Evolutionary conservation across 2,888 invertebrate genomes (phyloP).

Genomic region (Phanerotoma sp.): DNA sequence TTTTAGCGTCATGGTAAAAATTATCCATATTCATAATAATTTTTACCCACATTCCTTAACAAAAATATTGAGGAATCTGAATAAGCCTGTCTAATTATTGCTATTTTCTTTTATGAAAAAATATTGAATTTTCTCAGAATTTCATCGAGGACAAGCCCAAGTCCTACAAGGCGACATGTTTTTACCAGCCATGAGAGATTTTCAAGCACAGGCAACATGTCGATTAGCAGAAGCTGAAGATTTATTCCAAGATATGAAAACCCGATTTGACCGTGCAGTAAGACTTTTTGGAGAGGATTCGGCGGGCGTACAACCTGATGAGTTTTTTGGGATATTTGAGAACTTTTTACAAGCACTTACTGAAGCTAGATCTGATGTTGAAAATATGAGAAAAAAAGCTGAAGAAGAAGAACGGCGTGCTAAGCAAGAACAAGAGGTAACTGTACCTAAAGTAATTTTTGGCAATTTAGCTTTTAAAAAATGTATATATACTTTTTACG

Average conservation of each 20-base stretch:
- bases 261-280: slow-evolving; percentile 82
- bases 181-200: slow-evolving; percentile 91
- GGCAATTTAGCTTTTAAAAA: slow-evolving; percentile 8
- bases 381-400: slow-evolving; percentile 76
- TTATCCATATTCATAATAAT: too few relatives aligned
- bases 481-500: neutral
- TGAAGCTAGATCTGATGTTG: slow-evolving; percentile 87
- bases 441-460: too few relatives aligned
- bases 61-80: too few relatives aligned
- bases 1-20: too few relatives aligned
- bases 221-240: slow-evolving; percentile 91
- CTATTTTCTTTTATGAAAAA: neutral
- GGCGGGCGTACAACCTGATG: slow-evolving; percentile 82
- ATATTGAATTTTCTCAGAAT: slow-evolving; percentile 64
- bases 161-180: slow-evolving; percentile 76
- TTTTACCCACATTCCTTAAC: too few relatives aligned
- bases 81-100: too few relatives aligned
- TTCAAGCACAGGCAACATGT: slow-evolving; percentile 89
- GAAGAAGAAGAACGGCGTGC: slow-evolving; percentile 90
- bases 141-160: slow-evolving; percentile 75
- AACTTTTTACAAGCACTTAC: slow-evolving; percentile 78
- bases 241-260: slow-evolving; percentile 93
- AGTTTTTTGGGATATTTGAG: slow-evolving; percentile 92
- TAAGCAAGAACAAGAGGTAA: slow-evolving; percentile 82
- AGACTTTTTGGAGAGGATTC: slow-evolving; percentile 90